Evolutionary conservation across 2,888 invertebrate genomes (phyloP), one percentile per base, ranked within the genome.

Genomic region (Epirrita christyi): DNA sequence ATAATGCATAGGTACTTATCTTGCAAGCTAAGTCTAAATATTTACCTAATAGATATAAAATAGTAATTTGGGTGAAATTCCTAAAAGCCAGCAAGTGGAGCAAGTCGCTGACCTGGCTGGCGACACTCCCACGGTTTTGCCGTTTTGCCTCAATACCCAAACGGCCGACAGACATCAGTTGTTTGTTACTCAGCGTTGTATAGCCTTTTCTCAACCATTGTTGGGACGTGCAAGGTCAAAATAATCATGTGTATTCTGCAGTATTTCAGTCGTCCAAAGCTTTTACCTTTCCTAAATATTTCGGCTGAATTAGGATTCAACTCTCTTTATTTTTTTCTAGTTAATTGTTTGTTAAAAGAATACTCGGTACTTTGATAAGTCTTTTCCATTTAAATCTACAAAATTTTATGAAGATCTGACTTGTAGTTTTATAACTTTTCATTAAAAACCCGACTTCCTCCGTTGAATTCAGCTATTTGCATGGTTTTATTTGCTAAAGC

Each of bases 41-140:
- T 50, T 43, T 47, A 32, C n/a, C n/a, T n/a, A 53, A 34, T 28
- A n/a, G 43, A 38, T 42, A 21, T 48, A 53, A 11, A 9, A 51
- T 46, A 37, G 53, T 36, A 46, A 54, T 75, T 75, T 75, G 71
- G 60, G 86, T 84, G 59, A 55, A 50, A 45, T 63, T 59, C 67
- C 61, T 69, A 68, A 63, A 70, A 74, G 59, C 56, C 57, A 59
- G 71, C 63, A 66, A 74, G 73, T 72, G 69, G 66, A 71, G 71
- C 70, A 66, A 71, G 65, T 67, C 72, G 66, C 62, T 80, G 80
- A 79, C 76, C 80, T 76, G 32, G 1, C 32, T 32, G 32, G 75
- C 73, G 66, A 74, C 75, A 67, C 50, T 84, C 82, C 79, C 83
- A 84, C 84, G 83, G 76, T 80, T 73, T 76, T 72, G 73, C 70